These are phyloP conservation scores for Apostichopus leukothele DNA, from an alignment of 53 echinoderm and acorn worm genomes.

Conservation along the genomic window DNA sequence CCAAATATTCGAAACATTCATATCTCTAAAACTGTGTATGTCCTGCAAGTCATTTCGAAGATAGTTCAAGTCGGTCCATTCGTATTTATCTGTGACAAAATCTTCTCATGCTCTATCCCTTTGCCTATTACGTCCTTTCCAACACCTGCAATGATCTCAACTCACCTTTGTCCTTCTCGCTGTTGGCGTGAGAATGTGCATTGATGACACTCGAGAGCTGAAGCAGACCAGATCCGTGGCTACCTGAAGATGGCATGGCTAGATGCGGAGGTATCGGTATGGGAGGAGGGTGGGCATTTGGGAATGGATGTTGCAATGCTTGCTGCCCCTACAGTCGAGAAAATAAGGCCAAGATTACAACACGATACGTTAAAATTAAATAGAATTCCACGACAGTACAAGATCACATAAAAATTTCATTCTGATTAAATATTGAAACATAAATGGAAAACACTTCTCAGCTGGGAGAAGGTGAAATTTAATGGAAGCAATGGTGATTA, in stretches of 20 bases:
- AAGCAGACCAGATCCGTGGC: slow-evolving; percentile 75
- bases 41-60: no score
- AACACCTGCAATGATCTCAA: neutral
- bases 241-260: slow-evolving; percentile 68
- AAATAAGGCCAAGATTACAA: neutral
- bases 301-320: slow-evolving; percentile 91
- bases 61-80: no score
- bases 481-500: no score
- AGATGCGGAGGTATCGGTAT: slow-evolving; percentile 98
- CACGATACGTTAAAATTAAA: neutral
- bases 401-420: neutral
- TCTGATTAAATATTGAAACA: no score
- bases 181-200: slow-evolving; percentile 63
- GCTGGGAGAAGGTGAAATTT: no score
- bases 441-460: no score
- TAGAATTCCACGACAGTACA: neutral
- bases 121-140: no score
- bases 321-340: slow-evolving; percentile 22
- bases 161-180: slow-evolving; percentile 81
- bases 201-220: slow-evolving; percentile 81
- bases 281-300: slow-evolving; percentile 95
- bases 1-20: no score
- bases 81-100: no score
- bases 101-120: no score
- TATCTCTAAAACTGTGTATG: no score